phyloP scores from a whole-genome alignment of 2,888 invertebrate genomes.

The Hydraecia micacea region DNA sequence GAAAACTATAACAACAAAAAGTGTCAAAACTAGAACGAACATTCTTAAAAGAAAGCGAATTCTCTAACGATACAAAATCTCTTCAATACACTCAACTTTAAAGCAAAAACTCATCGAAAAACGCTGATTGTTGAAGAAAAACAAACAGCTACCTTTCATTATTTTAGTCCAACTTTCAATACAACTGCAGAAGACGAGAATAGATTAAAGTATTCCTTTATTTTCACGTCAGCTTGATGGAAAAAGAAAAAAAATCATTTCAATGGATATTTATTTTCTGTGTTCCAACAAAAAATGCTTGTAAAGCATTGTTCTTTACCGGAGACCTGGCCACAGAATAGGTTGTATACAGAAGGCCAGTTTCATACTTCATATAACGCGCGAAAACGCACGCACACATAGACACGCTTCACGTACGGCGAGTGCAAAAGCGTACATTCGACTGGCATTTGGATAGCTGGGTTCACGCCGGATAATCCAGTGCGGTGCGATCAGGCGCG shows the following conservation, averaged over 20 bases:
- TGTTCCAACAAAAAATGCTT: slow-evolving; percentile 52
- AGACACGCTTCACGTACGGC: background rate
- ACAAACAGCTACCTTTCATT: slow-evolving; percentile 39
- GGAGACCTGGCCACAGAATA: slow-evolving; percentile 8
- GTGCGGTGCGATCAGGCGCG: background rate
- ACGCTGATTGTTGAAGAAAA: slow-evolving; percentile 45
- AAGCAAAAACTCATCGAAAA: slow-evolving; percentile 21
- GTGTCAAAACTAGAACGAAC: background rate
- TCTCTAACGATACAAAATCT: slow-evolving; percentile 20
- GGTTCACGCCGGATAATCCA: no score
- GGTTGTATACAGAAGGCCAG: slow-evolving; percentile 1
- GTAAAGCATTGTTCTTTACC: slow-evolving; percentile 46
- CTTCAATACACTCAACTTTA: slow-evolving; percentile 6
- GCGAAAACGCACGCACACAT: background rate
- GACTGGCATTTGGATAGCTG: background rate
- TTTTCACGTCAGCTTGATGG: slow-evolving; percentile 33
- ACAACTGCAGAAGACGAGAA: slow-evolving; percentile 34
- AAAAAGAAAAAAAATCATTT: slow-evolving; percentile 36
- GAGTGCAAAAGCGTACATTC: background rate
- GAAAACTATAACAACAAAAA: background rate
- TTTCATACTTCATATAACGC: background rate
- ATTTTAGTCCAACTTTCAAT: slow-evolving; percentile 40
- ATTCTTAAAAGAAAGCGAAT: background rate
- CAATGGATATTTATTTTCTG: slow-evolving; percentile 60
- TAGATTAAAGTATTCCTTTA: slow-evolving; percentile 52